Percentiles rank a stretch among this genome's conserved stretches.
Conservation (phyloP, 1,140 invertebrate genomes). For the Potamilus streckersoni region DNA sequence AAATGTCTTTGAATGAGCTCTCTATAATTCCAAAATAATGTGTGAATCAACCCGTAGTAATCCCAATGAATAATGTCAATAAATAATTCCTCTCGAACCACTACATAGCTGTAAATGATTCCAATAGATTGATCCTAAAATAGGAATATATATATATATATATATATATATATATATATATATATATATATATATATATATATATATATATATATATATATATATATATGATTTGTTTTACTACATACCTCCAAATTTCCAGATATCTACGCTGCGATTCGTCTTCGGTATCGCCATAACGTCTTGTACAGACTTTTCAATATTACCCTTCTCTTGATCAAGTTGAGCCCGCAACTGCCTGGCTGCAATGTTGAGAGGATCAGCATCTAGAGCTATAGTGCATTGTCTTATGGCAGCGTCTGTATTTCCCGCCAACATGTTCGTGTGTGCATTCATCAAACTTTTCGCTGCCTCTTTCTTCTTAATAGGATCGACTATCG, state of each 20-base stretch:
- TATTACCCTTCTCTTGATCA: conserved; percentile 36
- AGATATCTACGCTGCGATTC: conserved; percentile 48
- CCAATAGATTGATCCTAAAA: too few species aligned
- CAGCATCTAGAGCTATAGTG: conserved; percentile 39
- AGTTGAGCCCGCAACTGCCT: conserved; percentile 49
- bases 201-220: too few species aligned
- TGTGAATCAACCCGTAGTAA: too few species aligned
- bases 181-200: too few species aligned
- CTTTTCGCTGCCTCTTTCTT: conserved; percentile 37
- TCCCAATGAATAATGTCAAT: too few species aligned
- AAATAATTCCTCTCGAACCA: too few species aligned
- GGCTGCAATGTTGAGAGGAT: conserved; percentile 46
- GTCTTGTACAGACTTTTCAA: conserved; percentile 43
- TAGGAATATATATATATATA: too few species aligned
- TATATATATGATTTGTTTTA: too few species aligned
- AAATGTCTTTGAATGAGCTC: too few species aligned
- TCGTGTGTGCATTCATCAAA: conserved; percentile 38
- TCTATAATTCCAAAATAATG: too few species aligned
- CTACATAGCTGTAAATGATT: too few species aligned
- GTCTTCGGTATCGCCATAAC: conserved; percentile 52
- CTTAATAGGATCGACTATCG: conserved; percentile 5
- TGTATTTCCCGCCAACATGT: conserved; percentile 22
- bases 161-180: too few species aligned
- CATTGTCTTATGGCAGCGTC: conserved; percentile 41
- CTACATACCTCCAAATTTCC: conserved; percentile 58